phyloP scores from a whole-genome alignment of 2,113 vertebrate species.

The Micronycteris hirsuta region DNA sequence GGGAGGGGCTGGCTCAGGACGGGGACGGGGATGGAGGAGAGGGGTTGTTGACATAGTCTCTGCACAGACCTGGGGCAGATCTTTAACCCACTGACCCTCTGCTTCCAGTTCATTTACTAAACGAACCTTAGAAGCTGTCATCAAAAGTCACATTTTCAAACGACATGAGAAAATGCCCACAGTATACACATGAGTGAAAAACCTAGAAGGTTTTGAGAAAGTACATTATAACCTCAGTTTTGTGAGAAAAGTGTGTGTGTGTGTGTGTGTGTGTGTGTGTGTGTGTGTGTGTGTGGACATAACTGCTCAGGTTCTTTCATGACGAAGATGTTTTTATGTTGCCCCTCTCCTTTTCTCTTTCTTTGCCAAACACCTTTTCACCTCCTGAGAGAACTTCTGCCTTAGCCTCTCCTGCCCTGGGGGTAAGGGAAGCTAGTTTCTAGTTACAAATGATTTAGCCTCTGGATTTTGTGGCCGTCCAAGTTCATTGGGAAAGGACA shows the following conservation, averaged over 20 bases:
- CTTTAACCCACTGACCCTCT: not conserved
- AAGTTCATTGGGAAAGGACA: not conserved
- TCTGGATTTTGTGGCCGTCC: not conserved
- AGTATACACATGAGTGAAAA: not conserved
- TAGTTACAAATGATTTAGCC: not conserved
- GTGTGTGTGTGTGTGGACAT: not conserved
- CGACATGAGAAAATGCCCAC: not conserved
- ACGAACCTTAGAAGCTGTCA: not conserved
- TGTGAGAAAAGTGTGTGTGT: not conserved
- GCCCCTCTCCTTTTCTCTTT: not conserved
- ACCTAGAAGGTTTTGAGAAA: rapidly evolving
- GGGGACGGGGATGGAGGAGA: not conserved
- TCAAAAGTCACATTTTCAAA: not conserved
- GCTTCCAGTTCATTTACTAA: not conserved
- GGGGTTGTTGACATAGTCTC: not conserved
- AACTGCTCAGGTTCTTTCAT: not conserved
- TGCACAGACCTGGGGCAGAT: no score
- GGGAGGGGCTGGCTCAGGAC: not conserved
- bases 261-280: not conserved
- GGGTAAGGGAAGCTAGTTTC: not conserved
- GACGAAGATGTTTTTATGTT: not conserved
- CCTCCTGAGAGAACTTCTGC: not conserved
- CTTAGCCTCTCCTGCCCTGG: not conserved
- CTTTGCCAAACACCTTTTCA: not conserved
- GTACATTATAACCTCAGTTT: rapidly evolving